Conservation (phyloP, 2,888 invertebrate genomes). For the Pristionchus exspectatus region DNA sequence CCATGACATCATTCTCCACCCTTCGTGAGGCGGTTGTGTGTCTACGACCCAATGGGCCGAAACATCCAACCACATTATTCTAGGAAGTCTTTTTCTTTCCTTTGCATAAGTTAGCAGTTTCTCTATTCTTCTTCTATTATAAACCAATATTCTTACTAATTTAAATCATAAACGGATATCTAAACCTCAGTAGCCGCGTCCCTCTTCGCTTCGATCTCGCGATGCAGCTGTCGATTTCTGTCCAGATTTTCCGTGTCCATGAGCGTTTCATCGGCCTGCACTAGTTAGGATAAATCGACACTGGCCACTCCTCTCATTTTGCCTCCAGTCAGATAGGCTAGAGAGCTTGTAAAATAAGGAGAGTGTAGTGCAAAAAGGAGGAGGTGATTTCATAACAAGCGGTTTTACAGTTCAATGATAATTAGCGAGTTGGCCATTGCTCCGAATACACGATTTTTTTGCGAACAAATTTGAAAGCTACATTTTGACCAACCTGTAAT, state of each 20-base stretch:
- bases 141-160: too few relatives aligned
- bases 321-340: too few relatives aligned
- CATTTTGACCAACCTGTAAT: not conserved
- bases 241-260: not conserved
- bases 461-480: not conserved
- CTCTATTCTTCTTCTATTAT: not conserved
- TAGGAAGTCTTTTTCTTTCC: too few relatives aligned
- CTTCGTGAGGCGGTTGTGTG: too few relatives aligned
- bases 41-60: too few relatives aligned
- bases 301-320: too few relatives aligned
- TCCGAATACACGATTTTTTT: not conserved
- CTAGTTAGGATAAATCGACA: too few relatives aligned
- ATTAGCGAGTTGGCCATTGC: not conserved
- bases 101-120: too few relatives aligned
- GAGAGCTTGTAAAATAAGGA: too few relatives aligned
- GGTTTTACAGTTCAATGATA: not conserved
- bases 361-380: too few relatives aligned
- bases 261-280: not conserved
- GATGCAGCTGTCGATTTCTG: not conserved
- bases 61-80: too few relatives aligned
- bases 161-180: not conserved
- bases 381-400: not conserved
- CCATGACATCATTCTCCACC: too few relatives aligned
- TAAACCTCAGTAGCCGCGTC: not conserved
- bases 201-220: not conserved